These are phyloP conservation scores for Alcis repandata DNA, from an alignment of 2,888 invertebrate species.

Conservation along the genomic window DNA sequence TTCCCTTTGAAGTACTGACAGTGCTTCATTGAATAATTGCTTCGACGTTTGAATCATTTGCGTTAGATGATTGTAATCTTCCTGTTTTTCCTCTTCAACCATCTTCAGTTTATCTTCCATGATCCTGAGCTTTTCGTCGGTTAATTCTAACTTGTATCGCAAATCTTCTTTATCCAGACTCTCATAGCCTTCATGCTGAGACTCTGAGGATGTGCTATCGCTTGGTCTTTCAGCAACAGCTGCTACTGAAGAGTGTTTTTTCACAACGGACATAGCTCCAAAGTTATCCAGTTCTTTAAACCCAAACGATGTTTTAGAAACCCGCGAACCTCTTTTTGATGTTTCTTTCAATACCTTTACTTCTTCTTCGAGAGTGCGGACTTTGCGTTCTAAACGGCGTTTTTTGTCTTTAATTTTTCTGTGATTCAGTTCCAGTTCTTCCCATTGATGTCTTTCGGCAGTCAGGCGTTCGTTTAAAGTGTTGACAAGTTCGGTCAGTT, in stretches of 20 bases:
- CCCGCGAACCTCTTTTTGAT: constrained; percentile 62
- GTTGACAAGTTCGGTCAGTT: constrained; percentile 86
- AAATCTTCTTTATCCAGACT: constrained; percentile 74
- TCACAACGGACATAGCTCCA: constrained; percentile 52
- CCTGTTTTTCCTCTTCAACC: constrained; percentile 88
- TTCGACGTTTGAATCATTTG: constrained; percentile 87
- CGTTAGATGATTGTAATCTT: constrained; percentile 85
- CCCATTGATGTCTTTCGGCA: constrained; percentile 86
- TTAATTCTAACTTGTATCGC: constrained; percentile 85
- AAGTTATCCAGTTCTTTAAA: constrained; percentile 57
- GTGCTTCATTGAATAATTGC: constrained; percentile 85
- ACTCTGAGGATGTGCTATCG: constrained; percentile 64
- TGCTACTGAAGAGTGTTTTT: constrained; percentile 64
- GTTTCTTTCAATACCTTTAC: constrained; percentile 61
- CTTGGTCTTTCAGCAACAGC: constrained; percentile 65
- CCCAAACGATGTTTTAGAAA: constrained; percentile 61
- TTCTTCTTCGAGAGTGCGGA: constrained; percentile 65
- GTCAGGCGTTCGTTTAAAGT: constrained; percentile 86
- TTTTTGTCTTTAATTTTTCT: constrained; percentile 86
- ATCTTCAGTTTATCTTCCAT: constrained; percentile 88
- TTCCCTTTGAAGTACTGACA: constrained; percentile 75
- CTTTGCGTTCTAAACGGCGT: constrained; percentile 68
- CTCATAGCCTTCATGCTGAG: constrained; percentile 63
- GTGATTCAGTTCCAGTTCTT: constrained; percentile 85
- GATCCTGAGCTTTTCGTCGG: constrained; percentile 89